phyloP scores from a whole-genome alignment of 2,113 vertebrate genomes.

The Murina feae region DNA sequence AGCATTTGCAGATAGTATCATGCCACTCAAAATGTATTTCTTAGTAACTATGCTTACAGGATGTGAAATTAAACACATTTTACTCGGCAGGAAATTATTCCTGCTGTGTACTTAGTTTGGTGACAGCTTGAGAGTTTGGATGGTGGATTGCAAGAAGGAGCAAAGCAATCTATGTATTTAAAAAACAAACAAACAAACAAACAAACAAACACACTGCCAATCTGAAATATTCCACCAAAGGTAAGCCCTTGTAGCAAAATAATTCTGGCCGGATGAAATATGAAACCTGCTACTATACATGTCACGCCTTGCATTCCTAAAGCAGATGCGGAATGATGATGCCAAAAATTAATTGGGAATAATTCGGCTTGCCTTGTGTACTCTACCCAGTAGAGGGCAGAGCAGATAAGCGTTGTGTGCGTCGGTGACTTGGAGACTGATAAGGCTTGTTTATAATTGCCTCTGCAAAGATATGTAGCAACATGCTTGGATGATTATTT shows the following conservation, averaged over 20 bases:
- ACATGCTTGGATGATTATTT: constrained; percentile 79
- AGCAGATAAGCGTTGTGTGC: constrained; percentile 72
- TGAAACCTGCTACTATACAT: constrained; percentile 88
- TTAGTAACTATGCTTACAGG: too few species aligned
- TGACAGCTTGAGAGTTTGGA: constrained; percentile 81
- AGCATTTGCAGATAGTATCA: constrained; percentile 79
- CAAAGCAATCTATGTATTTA: constrained; percentile 27
- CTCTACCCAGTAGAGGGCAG: constrained; percentile 84
- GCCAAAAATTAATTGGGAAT: constrained; percentile 85
- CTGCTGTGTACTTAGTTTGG: constrained; percentile 77
- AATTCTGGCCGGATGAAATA: constrained; percentile 84
- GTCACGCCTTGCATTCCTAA: constrained; percentile 84
- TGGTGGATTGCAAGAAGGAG: constrained; percentile 53
- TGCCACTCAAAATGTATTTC: too few species aligned
- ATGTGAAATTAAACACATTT: constrained; percentile 86
- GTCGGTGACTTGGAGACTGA: constrained; percentile 32
- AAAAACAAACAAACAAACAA: neutral
- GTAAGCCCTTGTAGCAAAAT: constrained; percentile 84
- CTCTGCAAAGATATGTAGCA: constrained; percentile 79
- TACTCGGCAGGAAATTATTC: constrained; percentile 85
- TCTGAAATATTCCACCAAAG: constrained; percentile 74
- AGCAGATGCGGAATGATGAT: constrained; percentile 79
- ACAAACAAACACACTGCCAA: neutral
- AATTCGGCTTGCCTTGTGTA: constrained; percentile 71
- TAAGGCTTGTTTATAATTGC: constrained; percentile 76